Evolutionary conservation across 2,797 vertebrate genomes (phyloP).

Genomic region (Falco columbarius): DNA sequence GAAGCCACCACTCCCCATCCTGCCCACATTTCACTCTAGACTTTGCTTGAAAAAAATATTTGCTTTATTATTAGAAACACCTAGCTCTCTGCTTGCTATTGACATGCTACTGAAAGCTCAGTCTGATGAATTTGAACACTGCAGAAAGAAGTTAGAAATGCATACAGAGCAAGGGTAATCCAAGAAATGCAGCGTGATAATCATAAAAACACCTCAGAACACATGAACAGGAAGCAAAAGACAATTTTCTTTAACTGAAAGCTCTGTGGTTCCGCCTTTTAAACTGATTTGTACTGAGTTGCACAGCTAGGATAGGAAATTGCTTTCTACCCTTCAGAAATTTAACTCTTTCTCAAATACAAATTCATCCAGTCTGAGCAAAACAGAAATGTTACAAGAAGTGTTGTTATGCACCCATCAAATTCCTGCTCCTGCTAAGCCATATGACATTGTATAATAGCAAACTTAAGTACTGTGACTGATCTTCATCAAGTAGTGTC

Average conservation of each 20-base stretch:
- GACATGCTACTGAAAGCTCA: background rate
- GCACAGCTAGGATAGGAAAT: background rate
- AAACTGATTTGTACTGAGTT: background rate
- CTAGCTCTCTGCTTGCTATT: background rate
- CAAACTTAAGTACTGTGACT: conserved; percentile 33
- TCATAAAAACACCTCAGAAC: background rate
- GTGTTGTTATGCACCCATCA: background rate
- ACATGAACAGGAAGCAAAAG: background rate
- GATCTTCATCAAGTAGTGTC: conserved; percentile 51
- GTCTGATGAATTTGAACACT: background rate
- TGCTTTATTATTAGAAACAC: background rate
- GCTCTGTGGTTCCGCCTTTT: background rate
- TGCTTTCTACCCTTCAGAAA: background rate
- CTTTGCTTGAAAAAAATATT: background rate
- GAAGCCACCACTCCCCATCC: background rate
- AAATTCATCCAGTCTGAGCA: background rate
- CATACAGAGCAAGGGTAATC: background rate
- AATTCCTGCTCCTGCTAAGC: background rate
- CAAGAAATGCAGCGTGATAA: background rate
- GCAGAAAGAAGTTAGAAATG: background rate
- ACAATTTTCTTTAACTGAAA: background rate
- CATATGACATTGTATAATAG: background rate
- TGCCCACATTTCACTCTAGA: background rate
- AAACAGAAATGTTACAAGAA: background rate
- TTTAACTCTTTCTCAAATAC: background rate